Conservation (phyloP, 1,140 invertebrate genomes). For the Dendroctonus valens region DNA sequence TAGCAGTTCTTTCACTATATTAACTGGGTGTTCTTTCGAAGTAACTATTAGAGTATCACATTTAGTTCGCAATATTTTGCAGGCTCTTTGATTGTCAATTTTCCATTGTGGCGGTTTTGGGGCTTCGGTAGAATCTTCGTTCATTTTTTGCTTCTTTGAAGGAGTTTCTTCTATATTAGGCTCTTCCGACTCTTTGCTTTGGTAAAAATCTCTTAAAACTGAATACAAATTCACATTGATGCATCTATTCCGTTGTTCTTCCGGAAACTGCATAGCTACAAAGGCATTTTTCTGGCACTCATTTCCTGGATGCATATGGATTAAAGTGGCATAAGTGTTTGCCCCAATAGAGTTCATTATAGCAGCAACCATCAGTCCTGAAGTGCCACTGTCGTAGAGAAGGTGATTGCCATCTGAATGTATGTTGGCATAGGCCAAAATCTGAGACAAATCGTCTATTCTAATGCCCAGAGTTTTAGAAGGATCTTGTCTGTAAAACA, state of each 20-base stretch:
- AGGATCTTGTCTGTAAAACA: conserved; percentile 75
- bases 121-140: conserved; percentile 6
- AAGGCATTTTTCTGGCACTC: conserved; percentile 73
- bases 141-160: conserved; percentile 39
- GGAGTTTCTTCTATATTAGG: conserved; percentile 21
- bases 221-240: conserved; percentile 71
- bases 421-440: conserved; percentile 78
- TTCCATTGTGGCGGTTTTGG: conserved; percentile 62
- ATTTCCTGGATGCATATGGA: conserved; percentile 79
- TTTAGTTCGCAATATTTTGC: conserved; percentile 58
- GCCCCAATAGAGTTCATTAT: conserved; percentile 72
- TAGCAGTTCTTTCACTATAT: conserved; percentile 72
- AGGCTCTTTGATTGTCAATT: conserved; percentile 62
- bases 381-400: conserved; percentile 83
- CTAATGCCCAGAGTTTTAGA: conserved; percentile 77
- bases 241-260: conserved; percentile 65
- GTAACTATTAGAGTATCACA: conserved; percentile 79
- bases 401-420: conserved; percentile 72
- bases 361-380: conserved; percentile 78
- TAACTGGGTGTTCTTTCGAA: conserved; percentile 80
- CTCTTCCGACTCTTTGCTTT: conserved; percentile 47
- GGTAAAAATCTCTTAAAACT: conserved; percentile 64
- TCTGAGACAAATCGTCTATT: conserved; percentile 83
- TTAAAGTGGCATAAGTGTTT: conserved; percentile 60
- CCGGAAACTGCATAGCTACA: conserved; percentile 72